phyloP scores from a whole-genome alignment of 2,113 vertebrate species.

The Pardalotus punctatus region DNA sequence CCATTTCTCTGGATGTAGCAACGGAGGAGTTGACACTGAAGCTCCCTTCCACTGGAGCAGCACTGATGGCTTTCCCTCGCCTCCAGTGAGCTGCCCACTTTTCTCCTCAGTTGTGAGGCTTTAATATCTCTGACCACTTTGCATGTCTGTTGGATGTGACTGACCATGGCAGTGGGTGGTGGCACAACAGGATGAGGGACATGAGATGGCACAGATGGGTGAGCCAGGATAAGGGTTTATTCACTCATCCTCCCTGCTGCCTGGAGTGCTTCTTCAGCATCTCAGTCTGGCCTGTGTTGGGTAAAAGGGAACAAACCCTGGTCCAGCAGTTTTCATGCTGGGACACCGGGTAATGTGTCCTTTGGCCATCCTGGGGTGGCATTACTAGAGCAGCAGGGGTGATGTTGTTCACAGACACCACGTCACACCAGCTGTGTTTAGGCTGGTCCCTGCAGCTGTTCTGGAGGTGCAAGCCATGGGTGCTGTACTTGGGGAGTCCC shows the following conservation, averaged over 20 bases:
- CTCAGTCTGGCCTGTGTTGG: neutral
- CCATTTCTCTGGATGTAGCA: neutral
- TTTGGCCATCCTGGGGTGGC: neutral
- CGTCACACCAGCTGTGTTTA: neutral
- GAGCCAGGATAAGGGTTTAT: neutral
- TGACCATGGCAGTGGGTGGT: neutral
- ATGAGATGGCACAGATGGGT: fast-evolving
- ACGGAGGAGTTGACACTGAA: neutral
- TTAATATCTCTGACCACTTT: neutral
- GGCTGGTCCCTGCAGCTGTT: neutral
- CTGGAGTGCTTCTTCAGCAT: neutral
- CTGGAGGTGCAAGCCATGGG: fast-evolving
- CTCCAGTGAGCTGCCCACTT: neutral
- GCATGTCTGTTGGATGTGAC: neutral
- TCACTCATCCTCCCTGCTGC: neutral
- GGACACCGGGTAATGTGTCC: fast-evolving
- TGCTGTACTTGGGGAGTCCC: neutral
- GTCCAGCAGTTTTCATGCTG: neutral
- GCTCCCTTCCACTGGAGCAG: neutral
- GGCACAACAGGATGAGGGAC: neutral
- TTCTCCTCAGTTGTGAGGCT: neutral
- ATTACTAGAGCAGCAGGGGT: neutral
- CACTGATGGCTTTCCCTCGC: neutral
- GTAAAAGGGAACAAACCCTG: neutral
- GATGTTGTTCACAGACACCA: fast-evolving